Percentiles rank a stretch among this genome's conserved stretches.
These are phyloP conservation scores for Platerodrilus igneus DNA, from an alignment of 2,888 invertebrate species.

Conservation along the genomic window DNA sequence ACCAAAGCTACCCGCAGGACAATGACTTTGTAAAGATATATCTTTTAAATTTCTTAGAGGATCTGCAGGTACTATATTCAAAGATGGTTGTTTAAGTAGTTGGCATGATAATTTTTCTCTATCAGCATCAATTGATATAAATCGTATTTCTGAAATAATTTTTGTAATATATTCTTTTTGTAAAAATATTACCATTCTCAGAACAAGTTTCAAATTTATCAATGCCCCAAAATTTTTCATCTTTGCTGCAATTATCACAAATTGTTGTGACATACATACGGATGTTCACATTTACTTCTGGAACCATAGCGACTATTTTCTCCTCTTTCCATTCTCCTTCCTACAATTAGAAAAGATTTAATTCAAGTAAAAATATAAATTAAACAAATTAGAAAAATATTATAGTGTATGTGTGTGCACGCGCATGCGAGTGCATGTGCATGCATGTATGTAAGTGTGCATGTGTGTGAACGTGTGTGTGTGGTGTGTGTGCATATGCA, in stretches of 20 bases:
- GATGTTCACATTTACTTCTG: not conserved
- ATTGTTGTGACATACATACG: not conserved
- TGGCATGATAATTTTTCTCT: conserved; percentile 5
- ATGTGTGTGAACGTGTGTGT: too few relatives aligned
- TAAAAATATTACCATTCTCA: conserved; percentile 17
- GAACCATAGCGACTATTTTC: not conserved
- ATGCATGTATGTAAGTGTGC: too few relatives aligned
- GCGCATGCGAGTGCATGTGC: too few relatives aligned
- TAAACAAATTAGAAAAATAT: too few relatives aligned
- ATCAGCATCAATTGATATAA: too few relatives aligned
- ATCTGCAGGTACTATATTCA: not conserved
- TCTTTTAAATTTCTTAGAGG: too few relatives aligned
- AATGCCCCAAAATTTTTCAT: conserved; percentile 29
- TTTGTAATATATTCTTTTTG: too few relatives aligned
- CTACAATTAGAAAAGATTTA: too few relatives aligned
- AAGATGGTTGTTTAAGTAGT: conserved; percentile 2
- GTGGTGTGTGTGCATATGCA: too few relatives aligned
- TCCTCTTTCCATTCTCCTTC: conserved; percentile 1
- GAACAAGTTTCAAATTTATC: conserved; percentile 28
- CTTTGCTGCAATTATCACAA: not conserved
- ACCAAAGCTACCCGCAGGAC: conserved; percentile 23
- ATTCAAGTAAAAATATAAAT: too few relatives aligned
- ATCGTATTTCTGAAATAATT: too few relatives aligned
- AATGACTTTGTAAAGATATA: conserved; percentile 18
- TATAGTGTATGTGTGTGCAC: too few relatives aligned